Base-by-base conservation (phyloP, 2,888 invertebrate genomes). In the Euzophera pinguis region DNA sequence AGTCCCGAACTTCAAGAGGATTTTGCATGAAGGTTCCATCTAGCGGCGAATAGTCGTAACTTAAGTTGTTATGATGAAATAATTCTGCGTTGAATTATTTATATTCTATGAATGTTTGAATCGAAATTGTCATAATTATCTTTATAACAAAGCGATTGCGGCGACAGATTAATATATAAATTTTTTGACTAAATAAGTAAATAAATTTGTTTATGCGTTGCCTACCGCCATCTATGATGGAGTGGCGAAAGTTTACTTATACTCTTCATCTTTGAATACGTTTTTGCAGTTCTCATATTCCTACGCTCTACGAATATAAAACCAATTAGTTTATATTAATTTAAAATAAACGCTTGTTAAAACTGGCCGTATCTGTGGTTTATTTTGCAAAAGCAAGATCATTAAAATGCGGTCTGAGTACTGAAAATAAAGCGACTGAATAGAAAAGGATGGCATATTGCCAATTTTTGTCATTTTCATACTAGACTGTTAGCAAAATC, bases 401-500 rank as follows among this genome's bases (percentile, higher is more conserved):
- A 55, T 56, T 57, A 53, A 60, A 56, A 57, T 54, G 56, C 57
- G 50, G 56, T 45, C 12, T 50, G 53, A 54, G 53, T 35, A 35
- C 52, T 41, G 53, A 51, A 53, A 56, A 59, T 55, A 57, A 55
- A 55, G 49, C 47, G 48, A 37, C 32, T 29, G 47, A 48, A 57
- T 57, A 59, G 54, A 47, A 14, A 27, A 52, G 42, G 41, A 53
- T 57, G 59, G 59, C 59, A 47, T 54, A 53, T 41, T 60, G 59
- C 59, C 59, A 60, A 56, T 60, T 56, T 56, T 56, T 60, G 52
- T 53, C 53, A 58, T 58, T 58, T 60, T 55, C 57, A 58, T 58
- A 55, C 52, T 34, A 42, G 51, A 56, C 37, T 37, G 39, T 22
- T 34, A 34, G 27, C 27, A 35, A 16, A 22, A 34, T 12, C 14